Base-by-base conservation (phyloP, 2,888 invertebrate genomes). In the Hydriomena furcata region DNA sequence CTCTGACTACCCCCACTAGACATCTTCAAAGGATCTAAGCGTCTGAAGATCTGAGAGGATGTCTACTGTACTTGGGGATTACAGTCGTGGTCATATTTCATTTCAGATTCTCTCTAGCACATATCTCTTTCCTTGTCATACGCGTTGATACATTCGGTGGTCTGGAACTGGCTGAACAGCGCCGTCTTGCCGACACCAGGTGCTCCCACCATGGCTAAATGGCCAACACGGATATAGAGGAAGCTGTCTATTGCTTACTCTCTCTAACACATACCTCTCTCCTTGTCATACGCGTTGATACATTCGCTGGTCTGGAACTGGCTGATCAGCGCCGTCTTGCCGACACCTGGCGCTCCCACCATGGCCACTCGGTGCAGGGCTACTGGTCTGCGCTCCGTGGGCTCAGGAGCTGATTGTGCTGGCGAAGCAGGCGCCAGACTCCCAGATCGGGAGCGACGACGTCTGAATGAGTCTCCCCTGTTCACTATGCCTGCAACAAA, bases 221-320 rank as follows among this genome's bases (percentile, higher is more conserved):
- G n/a, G n/a, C n/a, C n/a, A n/a, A n/a, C n/a, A n/a, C n/a, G n/a
- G n/a, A n/a, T n/a, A n/a, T n/a, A n/a, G n/a, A n/a, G n/a, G n/a
- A n/a, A n/a, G n/a, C n/a, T n/a, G n/a, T n/a, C n/a, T n/a, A n/a
- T n/a, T n/a, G n/a, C n/a, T n/a, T 40, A n/a, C 7, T 13, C 17
- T 28, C 11, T 37, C 12, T 27, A n/a, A 1, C 13, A 72, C 79
- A 63, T 7, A 84, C 96, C 96, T 91, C 94, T 92, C 63, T 94
- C 96, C 71, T 96, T 93, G 71, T 98, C 97, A 79, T 98, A 98
- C 21, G 97, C 97, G 76, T 98, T 97, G 73, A 97, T 97, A 79
- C 97, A 97, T 78, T 98, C 98, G 64, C 97, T 97, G 50, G 98
- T 97, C 92, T 96, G 96, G 74, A 98, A 96, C 85, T 97, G 97